Evolutionary conservation across 2,113 vertebrate genomes (phyloP).

Genomic region (Caracal caracal): DNA sequence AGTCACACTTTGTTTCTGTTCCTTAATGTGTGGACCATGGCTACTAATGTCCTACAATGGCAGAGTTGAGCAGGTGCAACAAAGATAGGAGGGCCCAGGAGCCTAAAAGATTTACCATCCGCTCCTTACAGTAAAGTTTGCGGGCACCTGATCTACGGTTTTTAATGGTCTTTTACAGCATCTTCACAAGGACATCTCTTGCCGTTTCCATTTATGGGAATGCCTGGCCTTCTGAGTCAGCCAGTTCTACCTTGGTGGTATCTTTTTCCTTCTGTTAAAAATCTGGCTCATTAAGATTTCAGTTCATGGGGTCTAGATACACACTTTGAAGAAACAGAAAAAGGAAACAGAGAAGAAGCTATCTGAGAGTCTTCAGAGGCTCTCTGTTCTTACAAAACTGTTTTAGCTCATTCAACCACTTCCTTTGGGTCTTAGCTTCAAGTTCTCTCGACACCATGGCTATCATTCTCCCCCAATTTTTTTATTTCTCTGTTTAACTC

Average conservation of each 20-base stretch:
- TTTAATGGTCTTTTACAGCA: not conserved
- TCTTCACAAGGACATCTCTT: not conserved
- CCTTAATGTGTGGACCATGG: not conserved
- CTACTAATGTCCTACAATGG: not conserved
- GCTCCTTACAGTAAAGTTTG: not conserved
- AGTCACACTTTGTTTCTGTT: not conserved
- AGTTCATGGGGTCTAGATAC: not conserved
- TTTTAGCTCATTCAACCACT: not conserved
- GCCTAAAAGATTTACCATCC: not conserved
- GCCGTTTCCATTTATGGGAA: not conserved
- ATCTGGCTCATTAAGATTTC: not conserved
- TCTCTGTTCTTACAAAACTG: not conserved
- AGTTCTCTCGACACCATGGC: not conserved
- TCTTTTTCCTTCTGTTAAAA: not conserved
- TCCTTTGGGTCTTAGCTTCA: not conserved
- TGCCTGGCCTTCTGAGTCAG: not conserved
- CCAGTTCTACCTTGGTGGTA: not conserved
- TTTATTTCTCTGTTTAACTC: not conserved
- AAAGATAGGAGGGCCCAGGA: not conserved
- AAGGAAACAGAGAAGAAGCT: not conserved
- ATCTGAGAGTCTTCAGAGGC: not conserved
- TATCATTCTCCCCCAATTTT: not conserved
- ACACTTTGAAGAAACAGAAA: not conserved
- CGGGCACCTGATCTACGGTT: not conserved
- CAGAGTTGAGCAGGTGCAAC: not conserved